A percentile compares a stretch with the other conserved stretches of the same genome.
Conservation (phyloP, 2,888 invertebrate genomes). For the Pristionchus exspectatus region DNA sequence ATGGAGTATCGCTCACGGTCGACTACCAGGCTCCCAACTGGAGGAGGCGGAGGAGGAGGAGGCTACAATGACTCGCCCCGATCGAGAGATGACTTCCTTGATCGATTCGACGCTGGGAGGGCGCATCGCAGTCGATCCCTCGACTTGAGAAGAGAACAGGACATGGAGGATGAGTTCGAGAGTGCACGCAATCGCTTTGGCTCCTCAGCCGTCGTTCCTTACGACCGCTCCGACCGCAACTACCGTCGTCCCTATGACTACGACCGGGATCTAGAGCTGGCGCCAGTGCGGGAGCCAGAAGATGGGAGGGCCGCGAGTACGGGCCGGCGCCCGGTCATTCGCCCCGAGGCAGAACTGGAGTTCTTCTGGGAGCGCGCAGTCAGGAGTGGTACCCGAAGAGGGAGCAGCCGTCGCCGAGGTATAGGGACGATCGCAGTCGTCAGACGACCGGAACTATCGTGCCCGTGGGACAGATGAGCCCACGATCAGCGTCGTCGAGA, state of each 20-base stretch:
- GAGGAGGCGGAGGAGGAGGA: background rate
- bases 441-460: constrained; percentile 36
- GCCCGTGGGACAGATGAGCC: background rate
- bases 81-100: constrained; percentile 39
- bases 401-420: constrained; percentile 45
- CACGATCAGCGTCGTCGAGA: constrained; percentile 5
- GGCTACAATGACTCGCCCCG: constrained; percentile 40
- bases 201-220: constrained; percentile 28
- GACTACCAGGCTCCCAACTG: constrained; percentile 46
- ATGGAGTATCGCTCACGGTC: constrained; percentile 54
- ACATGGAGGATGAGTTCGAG: constrained; percentile 53
- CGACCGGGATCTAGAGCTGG: constrained; percentile 1
- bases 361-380: constrained; percentile 29
- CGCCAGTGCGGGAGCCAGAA: background rate
- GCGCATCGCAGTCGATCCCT: constrained; percentile 52
- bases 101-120: constrained; percentile 53
- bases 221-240: constrained; percentile 19
- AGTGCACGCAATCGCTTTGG: constrained; percentile 48
- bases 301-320: constrained; percentile 46
- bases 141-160: constrained; percentile 50
- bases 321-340: constrained; percentile 21
- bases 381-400: constrained; percentile 57
- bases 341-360: background rate
- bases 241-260: constrained; percentile 37
- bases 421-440: constrained; percentile 14